Evolutionary conservation across 2,113 vertebrate species (phyloP).

Genomic region (Sturnus vulgaris): DNA sequence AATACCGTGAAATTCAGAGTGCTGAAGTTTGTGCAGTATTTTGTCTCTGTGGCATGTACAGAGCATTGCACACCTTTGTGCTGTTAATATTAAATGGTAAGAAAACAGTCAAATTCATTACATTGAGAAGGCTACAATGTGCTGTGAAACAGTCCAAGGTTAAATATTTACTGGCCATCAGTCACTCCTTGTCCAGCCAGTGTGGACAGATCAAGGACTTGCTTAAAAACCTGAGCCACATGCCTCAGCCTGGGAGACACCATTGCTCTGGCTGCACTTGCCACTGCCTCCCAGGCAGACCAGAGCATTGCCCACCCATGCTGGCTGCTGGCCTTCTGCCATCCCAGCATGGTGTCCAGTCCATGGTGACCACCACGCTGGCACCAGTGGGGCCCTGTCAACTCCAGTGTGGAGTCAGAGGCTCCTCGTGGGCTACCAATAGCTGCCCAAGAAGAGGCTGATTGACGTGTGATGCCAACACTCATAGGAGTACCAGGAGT

Average conservation of each 20-base stretch:
- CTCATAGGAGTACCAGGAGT: neutral
- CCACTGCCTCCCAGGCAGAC: neutral
- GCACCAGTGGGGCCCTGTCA: neutral
- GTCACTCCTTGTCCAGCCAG: neutral
- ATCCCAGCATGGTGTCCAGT: neutral
- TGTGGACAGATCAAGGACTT: neutral
- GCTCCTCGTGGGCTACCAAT: neutral
- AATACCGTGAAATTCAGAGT: neutral
- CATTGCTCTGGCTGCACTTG: neutral
- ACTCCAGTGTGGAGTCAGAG: neutral
- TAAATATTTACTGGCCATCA: slow-evolving; percentile 36
- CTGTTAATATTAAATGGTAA: slow-evolving; percentile 41
- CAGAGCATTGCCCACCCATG: neutral
- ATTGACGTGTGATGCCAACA: neutral
- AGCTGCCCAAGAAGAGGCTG: neutral
- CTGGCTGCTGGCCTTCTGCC: neutral
- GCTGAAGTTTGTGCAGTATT: neutral
- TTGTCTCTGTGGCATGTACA: neutral
- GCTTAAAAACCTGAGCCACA: neutral
- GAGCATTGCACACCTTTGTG: neutral
- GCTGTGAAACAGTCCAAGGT: neutral
- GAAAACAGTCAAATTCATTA: slow-evolving; percentile 5
- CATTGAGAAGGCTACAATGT: neutral
- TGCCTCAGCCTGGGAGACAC: neutral
- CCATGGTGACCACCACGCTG: neutral